A percentile compares a stretch with the other conserved stretches of the same genome.
These are phyloP conservation scores for Lutjanus argentimaculatus DNA, from an alignment of 2,797 vertebrate species.

Conservation along the genomic window DNA sequence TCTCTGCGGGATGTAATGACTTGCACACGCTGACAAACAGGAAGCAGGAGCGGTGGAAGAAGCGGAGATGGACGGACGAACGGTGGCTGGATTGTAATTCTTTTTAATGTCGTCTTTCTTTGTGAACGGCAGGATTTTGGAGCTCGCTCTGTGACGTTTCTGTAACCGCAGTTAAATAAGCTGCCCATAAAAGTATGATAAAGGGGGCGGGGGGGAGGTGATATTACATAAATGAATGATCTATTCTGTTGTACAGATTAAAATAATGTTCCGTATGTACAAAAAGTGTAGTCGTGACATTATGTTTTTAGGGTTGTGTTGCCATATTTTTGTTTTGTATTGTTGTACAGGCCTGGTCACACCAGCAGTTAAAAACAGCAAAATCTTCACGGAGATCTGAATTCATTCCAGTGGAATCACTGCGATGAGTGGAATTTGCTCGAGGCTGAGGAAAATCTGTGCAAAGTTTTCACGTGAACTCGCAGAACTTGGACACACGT, in stretches of 20 bases:
- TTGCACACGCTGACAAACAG: slow-evolving; percentile 54
- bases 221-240: slow-evolving; percentile 80
- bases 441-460: too few species aligned
- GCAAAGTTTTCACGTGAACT: not conserved
- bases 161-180: slow-evolving; percentile 54
- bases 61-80: slow-evolving; percentile 24
- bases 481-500: too few species aligned
- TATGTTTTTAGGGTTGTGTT: slow-evolving; percentile 83
- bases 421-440: not conserved
- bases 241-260: slow-evolving; percentile 87
- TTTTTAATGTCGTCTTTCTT: slow-evolving; percentile 78
- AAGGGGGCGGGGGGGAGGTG: slow-evolving; percentile 16
- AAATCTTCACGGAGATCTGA: not conserved
- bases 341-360: slow-evolving; percentile 44
- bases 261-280: slow-evolving; percentile 79
- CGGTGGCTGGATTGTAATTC: slow-evolving; percentile 81
- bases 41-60: slow-evolving; percentile 30
- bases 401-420: not conserved
- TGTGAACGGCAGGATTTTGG: slow-evolving; percentile 70
- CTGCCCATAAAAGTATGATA: slow-evolving; percentile 28
- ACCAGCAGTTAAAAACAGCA: not conserved
- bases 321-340: slow-evolving; percentile 79
- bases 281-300: slow-evolving; percentile 80
- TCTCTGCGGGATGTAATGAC: slow-evolving; percentile 70
- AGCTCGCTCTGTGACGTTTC: slow-evolving; percentile 57